These are phyloP conservation scores for Cynopterus brachyotis DNA, from an alignment of 2,113 vertebrate species.

Conservation along the genomic window DNA sequence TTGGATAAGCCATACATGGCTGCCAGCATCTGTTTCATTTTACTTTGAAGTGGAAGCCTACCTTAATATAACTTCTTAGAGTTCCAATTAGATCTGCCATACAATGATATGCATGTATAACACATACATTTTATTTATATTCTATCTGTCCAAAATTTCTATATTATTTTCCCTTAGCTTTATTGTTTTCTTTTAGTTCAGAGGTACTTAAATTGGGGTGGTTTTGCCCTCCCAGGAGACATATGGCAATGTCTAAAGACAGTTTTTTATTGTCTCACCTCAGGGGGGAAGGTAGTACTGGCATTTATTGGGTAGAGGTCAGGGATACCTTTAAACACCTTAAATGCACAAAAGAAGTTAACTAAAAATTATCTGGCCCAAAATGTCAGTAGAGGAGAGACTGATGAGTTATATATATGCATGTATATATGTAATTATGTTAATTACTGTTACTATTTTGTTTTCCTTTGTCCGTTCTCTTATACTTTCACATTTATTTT, in stretches of 20 bases:
- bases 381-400: neutral
- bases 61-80: neutral
- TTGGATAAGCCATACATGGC: neutral
- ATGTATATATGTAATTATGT: no score
- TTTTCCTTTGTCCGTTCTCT: neutral
- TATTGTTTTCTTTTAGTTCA: neutral
- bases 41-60: neutral
- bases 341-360: neutral
- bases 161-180: neutral
- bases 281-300: neutral
- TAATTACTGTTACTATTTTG: neutral
- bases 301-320: neutral
- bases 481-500: neutral
- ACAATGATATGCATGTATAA: no score
- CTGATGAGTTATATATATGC: no score
- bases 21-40: neutral
- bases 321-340: neutral
- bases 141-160: neutral
- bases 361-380: neutral
- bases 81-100: neutral
- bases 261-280: neutral
- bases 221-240: neutral
- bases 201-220: neutral
- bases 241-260: neutral
- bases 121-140: neutral